Percentiles rank a stretch among this genome's conserved stretches.
Conservation (phyloP, 2,113 vertebrate genomes). For the Erythrolamprus reginae region DNA sequence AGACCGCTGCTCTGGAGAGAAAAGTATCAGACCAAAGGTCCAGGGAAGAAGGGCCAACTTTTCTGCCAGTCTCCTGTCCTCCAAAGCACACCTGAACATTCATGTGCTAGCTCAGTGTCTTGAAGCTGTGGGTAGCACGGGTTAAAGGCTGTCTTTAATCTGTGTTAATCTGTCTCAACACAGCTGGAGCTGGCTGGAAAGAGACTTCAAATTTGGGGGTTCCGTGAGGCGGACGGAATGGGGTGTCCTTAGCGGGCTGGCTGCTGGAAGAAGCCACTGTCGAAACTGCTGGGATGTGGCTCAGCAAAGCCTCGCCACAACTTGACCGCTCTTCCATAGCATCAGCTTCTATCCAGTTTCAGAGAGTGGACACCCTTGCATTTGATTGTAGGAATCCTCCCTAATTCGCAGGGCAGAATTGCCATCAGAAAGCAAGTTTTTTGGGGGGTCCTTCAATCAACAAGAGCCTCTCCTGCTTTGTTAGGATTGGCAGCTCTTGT, state of each 20-base stretch:
- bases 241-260: not conserved
- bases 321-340: not conserved
- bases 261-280: not conserved
- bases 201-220: not conserved
- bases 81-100: not conserved
- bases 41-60: not conserved
- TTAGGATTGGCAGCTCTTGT: constrained; percentile 31
- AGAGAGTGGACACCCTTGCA: too few species aligned
- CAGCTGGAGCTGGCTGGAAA: not conserved
- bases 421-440: constrained; percentile 21
- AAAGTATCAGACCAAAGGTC: not conserved
- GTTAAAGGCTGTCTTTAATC: not conserved
- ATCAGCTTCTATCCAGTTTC: not conserved
- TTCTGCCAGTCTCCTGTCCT: not conserved
- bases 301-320: not conserved
- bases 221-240: not conserved
- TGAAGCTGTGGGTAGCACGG: not conserved
- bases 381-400: not conserved
- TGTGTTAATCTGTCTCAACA: not conserved
- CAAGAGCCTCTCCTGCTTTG: constrained; percentile 32
- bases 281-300: constrained; percentile 8
- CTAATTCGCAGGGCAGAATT: not conserved
- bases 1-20: not conserved
- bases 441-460: not conserved
- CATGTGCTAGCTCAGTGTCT: not conserved